Conservation (phyloP, 2,113 vertebrate species). For the Pimephales promelas region DNA sequence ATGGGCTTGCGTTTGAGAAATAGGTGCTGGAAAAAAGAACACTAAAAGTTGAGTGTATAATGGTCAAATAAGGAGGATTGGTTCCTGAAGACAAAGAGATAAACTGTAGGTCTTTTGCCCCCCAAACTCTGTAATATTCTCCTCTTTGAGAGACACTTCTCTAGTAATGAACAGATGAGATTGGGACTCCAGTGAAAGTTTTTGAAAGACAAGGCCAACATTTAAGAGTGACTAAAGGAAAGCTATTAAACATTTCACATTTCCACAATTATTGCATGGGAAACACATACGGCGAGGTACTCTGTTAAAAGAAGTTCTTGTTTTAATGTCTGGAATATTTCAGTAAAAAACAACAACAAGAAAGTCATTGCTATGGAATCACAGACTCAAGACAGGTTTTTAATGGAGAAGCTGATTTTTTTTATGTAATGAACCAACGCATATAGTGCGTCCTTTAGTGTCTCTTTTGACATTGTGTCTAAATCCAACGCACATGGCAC, state of each 20-base stretch:
- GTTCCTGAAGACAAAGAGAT: not conserved
- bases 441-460: too few relatives aligned
- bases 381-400: too few relatives aligned
- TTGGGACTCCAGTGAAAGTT: not conserved
- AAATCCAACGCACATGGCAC: too few relatives aligned
- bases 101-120: not conserved
- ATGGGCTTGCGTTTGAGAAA: not conserved
- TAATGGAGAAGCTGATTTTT: too few relatives aligned
- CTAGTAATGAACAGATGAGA: not conserved
- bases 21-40: not conserved
- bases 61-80: not conserved
- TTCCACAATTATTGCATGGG: not conserved
- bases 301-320: not conserved
- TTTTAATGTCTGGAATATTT: not conserved
- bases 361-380: too few relatives aligned
- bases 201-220: not conserved
- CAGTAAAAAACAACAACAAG: too few relatives aligned
- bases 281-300: not conserved
- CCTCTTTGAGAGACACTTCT: not conserved
- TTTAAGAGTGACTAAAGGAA: not conserved
- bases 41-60: not conserved
- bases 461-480: too few relatives aligned
- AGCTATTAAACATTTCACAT: not conserved
- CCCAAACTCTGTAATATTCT: not conserved
- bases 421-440: too few relatives aligned